Base-by-base conservation (phyloP, 2,888 invertebrate species). In the Isotomurus palustris region DNA sequence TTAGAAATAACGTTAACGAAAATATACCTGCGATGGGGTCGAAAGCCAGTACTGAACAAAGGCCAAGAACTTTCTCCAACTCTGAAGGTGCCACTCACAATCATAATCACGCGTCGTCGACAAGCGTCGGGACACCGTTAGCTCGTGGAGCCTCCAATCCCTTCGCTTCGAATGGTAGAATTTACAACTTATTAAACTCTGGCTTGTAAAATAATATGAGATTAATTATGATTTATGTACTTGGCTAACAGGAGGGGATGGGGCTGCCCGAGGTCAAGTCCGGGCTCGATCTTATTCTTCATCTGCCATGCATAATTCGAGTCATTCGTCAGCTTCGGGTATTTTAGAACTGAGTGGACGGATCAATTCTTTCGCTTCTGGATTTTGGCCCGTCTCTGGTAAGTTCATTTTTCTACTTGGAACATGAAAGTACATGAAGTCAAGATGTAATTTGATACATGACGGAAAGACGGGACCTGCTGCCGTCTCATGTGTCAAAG, bases 51-150 rank as follows among this genome's bases (percentile, higher is more conserved):
- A 62, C 60, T 14, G 62, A 60, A 36, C 61, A 63, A 52, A 47
- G 66, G 57, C 63, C 66, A 54, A 53, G 66, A 44, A 63, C 66
- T 50, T 66, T 58, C 51, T 66, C 66, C 45, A 59, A 56, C n/a
- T 66, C 66, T 4, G 66, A 66, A 25, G 60, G 59, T 49, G 35
- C 62, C 19, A 53, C 59, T 14, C 35, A 25, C 10, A 28, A 45
- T 24, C 28, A 47, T 32, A 47, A 48, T 47, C 38, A 51, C n/a
- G 41, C 24, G 12, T 50, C 48, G 25, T 36, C 51, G 12, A 28
- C 54, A 22, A 41, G 41, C 14, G 53, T 53, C 10, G 25, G 51
- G 5, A 47, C 55, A n/a, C 41, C 49, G 4, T 10, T 29, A 19
- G 28, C 29, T 14, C 27, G 49, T 21, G 56, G 50, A 5, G 21